Conservation (phyloP, 2,797 vertebrate species). For the Ispidina picta region DNA sequence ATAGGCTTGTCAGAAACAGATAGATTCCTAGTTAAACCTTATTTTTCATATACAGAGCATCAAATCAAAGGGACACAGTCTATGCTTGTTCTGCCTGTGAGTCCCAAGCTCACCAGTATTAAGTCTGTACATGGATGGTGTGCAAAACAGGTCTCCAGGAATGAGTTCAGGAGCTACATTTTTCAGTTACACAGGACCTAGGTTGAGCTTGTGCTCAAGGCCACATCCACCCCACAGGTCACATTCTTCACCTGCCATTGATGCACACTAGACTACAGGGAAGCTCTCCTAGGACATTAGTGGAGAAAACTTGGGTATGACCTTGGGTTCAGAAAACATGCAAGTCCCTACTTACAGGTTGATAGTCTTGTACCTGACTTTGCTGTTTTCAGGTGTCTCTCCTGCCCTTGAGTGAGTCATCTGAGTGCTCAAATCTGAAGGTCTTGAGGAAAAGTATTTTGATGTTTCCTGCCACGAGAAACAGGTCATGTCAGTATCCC, state of each 20-base stretch:
- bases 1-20: constrained; percentile 35
- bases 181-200: neutral
- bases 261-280: neutral
- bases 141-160: neutral
- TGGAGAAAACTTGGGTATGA: neutral
- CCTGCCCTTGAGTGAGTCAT: neutral
- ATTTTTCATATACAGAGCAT: constrained; percentile 47
- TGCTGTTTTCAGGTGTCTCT: neutral
- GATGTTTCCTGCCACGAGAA: neutral
- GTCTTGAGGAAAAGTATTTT: neutral
- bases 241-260: neutral
- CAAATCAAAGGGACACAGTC: neutral
- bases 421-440: neutral
- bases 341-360: neutral
- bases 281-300: neutral
- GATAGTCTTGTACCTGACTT: neutral
- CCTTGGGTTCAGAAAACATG: neutral
- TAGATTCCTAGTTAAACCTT: constrained; percentile 39
- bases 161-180: neutral
- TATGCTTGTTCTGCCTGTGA: neutral
- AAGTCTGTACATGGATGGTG: neutral
- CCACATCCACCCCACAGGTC: neutral
- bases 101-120: neutral
- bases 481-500: neutral
- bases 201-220: neutral